phyloP scores from a whole-genome alignment of 2,888 invertebrate species.

The Odontothrips loti region DNA sequence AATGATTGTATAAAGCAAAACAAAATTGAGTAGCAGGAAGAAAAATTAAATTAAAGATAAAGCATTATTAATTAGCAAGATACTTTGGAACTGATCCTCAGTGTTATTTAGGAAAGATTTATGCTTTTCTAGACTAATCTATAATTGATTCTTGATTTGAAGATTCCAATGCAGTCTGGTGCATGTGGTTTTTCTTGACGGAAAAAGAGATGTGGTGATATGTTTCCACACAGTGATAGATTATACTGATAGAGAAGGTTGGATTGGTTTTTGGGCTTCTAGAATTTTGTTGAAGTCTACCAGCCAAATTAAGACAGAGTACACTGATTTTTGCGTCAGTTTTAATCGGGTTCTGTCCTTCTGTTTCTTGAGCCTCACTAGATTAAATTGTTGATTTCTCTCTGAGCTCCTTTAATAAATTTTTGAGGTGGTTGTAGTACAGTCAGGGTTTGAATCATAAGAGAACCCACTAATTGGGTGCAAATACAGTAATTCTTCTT shows the following conservation, averaged over 20 bases:
- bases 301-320: neutral
- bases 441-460: neutral
- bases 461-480: neutral
- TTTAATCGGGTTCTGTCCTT: neutral
- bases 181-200: neutral
- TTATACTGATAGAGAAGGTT: neutral
- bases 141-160: no score
- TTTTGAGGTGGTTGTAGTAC: neutral
- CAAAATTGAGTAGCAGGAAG: no score
- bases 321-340: neutral
- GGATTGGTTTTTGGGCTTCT: neutral
- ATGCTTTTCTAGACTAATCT: no score
- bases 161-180: no score
- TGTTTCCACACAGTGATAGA: neutral
- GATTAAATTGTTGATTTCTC: neutral
- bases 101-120: no score
- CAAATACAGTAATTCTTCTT: neutral
- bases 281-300: neutral
- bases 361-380: neutral
- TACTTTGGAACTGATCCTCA: no score
- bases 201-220: neutral
- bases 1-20: no score
- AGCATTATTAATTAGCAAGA: no score
- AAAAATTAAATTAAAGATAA: no score
- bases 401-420: neutral